Evolutionary conservation across 1,140 invertebrate genomes (phyloP), one percentile per base, ranked within the genome.

Genomic region (Latrodectus geometricus): DNA sequence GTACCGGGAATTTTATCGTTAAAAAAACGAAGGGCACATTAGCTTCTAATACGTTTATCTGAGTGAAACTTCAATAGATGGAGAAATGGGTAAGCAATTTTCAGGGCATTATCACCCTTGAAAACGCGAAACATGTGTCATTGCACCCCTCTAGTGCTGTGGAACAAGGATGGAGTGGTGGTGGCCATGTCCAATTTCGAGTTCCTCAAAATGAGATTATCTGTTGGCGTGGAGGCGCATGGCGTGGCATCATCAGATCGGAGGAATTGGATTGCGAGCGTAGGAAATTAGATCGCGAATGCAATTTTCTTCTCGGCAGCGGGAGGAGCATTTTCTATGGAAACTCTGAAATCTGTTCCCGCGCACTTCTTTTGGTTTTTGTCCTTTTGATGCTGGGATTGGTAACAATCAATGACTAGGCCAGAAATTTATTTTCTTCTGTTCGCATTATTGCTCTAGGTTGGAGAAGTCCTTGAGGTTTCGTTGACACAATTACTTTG

Each of bases 211-310:
- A 84, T 69, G 56, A 72, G 73, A 84, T 84, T 84, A 84, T 23
- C 72, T 49, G 61, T n/a, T 48, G 65, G 72, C 52, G 20, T 70
- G 65, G 66, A 72, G 68, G 79, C 76, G 61, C 52, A 11, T 48
- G 70, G 23, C n/a, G 14, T 35, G 54, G 82, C 61, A 76, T 84
- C 82, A 84, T 84, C 82, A 84, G 82, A 23, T 50, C n/a, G 20
- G 8, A 20, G 73, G 82, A 84, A 84, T 84, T 84, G 82, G 82
- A 84, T 84, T 84, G 68, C 82, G 56, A 84, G 50, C 49, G 82
- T 84, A 76, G 82, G 82, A 84, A 84, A 84, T 84, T 76, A 84
- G 82, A 84, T 84, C 74, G 48, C 65, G 68, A 70, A 84, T 84
- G 82, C 65, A 76, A 84, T 84, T 84, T 84, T 84, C 82, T 15